Percentiles rank a stretch among this genome's conserved stretches.
phyloP scores from a whole-genome alignment of 2,888 invertebrate species.

The Mallateleia sp. region DNA sequence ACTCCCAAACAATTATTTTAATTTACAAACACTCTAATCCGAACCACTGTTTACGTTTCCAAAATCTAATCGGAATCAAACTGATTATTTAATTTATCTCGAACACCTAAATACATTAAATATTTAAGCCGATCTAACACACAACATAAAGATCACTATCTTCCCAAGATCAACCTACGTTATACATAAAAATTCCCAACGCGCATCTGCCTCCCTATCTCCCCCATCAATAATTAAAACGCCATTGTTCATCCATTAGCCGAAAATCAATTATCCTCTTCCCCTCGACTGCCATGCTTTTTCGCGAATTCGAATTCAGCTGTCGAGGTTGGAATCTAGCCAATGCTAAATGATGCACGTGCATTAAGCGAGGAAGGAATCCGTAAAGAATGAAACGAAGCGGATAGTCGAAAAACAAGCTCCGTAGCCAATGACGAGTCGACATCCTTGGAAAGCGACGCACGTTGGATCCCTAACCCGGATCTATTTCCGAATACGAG shows the following conservation, averaged over 20 bases:
- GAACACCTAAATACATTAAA: no score
- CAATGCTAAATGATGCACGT: conserved; percentile 56
- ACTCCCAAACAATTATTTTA: no score
- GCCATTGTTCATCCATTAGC: not conserved
- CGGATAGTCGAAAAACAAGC: conserved; percentile 39
- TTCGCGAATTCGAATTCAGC: conserved; percentile 41
- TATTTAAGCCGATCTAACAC: no score
- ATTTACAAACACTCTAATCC: no score
- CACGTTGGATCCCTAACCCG: conserved; percentile 26
- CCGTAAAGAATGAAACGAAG: conserved; percentile 34
- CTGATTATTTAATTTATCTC: no score
- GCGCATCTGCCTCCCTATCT: no score
- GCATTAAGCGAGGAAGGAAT: conserved; percentile 47
- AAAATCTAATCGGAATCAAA: no score
- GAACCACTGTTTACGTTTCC: no score
- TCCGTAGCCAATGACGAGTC: conserved; percentile 37
- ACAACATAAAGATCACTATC: no score
- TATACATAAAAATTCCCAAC: no score
- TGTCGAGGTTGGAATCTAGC: conserved; percentile 19
- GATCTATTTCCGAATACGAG: conserved; percentile 46
- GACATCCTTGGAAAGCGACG: conserved; percentile 22
- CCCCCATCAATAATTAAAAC: not conserved
- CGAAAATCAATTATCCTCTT: conserved; percentile 40
- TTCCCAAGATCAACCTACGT: no score
- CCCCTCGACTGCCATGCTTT: not conserved